phyloP scores from a whole-genome alignment of 2,113 vertebrate genomes.

The Barbus barbus region DNA sequence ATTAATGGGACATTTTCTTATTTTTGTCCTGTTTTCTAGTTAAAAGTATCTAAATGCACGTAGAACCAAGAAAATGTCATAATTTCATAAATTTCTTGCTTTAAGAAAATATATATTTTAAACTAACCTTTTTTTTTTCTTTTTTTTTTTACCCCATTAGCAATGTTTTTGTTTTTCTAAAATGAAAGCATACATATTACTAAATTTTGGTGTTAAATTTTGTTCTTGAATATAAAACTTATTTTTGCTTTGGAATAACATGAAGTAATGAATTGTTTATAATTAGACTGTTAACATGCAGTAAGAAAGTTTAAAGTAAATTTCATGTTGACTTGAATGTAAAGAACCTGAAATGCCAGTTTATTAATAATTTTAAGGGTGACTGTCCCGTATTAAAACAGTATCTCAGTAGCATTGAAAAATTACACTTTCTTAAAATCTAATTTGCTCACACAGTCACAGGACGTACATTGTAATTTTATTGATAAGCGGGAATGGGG shows the following conservation, averaged over 20 bases:
- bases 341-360: not conserved
- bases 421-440: conserved; percentile 56
- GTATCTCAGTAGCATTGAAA: conserved; percentile 54
- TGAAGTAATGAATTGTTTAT: not conserved
- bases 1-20: not conserved
- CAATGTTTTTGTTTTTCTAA: not conserved
- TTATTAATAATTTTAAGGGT: conserved; percentile 4
- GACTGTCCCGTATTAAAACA: conserved; percentile 8
- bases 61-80: not conserved
- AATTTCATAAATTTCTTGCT: not conserved
- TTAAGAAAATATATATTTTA: too few species aligned
- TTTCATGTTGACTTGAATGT: not conserved
- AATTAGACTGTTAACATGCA: not conserved
- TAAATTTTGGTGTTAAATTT: not conserved
- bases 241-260: not conserved
- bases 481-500: conserved; percentile 56
- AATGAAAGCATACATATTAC: not conserved
- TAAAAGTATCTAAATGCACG: not conserved
- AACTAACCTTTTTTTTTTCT: too few species aligned
- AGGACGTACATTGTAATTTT: conserved; percentile 54
- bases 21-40: conserved; percentile 27
- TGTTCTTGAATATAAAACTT: not conserved
- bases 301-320: not conserved
- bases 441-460: conserved; percentile 54
- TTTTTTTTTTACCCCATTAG: not conserved